Percentiles rank a stretch among this genome's conserved stretches.
These are phyloP conservation scores for Pseudomugil tenellus DNA, from an alignment of 2,797 vertebrate genomes.

Conservation along the genomic window DNA sequence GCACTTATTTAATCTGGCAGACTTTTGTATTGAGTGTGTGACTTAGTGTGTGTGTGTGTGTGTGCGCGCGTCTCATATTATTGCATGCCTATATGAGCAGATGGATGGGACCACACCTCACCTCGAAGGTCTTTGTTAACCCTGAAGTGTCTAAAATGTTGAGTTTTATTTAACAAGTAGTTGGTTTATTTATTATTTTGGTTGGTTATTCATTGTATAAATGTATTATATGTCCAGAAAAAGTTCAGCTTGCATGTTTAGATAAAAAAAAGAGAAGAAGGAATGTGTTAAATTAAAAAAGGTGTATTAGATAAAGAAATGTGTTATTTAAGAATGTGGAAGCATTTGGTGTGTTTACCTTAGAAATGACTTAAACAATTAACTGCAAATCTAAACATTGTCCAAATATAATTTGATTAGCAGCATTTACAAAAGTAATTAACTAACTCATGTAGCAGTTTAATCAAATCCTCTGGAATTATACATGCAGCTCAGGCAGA, in stretches of 20 bases:
- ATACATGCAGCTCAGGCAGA: conserved; percentile 38
- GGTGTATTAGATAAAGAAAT: not conserved
- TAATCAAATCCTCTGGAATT: conserved; percentile 49
- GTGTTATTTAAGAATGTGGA: conserved; percentile 4
- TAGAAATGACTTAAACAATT: conserved; percentile 10
- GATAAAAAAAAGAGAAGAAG: not conserved
- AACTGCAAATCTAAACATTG: conserved; percentile 17
- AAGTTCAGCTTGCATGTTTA: not conserved
- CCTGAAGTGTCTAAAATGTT: conserved; percentile 15
- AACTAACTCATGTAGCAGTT: conserved; percentile 22
- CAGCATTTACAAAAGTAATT: conserved; percentile 25
- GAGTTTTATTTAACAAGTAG: not conserved
- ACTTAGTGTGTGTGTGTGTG: conserved; percentile 33
- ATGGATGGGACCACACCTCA: conserved; percentile 61
- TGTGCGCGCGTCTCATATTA: conserved; percentile 18
- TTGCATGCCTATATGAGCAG: conserved; percentile 51
- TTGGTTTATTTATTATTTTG: conserved; percentile 2
- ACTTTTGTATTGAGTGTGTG: conserved; percentile 62
- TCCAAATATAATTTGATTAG: conserved; percentile 24
- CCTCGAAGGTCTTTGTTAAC: conserved; percentile 40
- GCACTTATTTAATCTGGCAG: conserved; percentile 70
- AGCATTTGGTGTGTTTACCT: conserved; percentile 21
- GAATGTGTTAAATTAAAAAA: too few species aligned
- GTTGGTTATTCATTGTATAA: not conserved
- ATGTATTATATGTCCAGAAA: conserved; percentile 1